Evolutionary conservation across 2,113 vertebrate species (phyloP).

Genomic region (Apodemus sylvaticus): DNA sequence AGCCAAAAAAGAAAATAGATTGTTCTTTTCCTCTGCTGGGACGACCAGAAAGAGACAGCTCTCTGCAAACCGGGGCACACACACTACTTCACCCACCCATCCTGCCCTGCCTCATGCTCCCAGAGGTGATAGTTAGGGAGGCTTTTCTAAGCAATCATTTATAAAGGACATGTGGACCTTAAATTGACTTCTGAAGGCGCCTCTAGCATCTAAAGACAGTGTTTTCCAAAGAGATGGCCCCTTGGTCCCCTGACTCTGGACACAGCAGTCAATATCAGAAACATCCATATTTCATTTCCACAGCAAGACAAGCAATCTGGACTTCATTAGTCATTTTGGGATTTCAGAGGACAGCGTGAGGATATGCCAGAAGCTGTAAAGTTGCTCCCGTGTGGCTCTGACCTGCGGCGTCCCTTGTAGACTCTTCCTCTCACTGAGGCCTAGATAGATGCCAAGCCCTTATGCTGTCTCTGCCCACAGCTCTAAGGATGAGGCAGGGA

Average conservation of each 20-base stretch:
- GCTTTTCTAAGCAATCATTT: neutral
- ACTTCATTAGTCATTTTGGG: neutral
- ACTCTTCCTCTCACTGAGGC: neutral
- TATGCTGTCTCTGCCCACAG: rapidly evolving
- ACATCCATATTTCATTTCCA: neutral
- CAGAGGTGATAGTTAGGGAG: neutral
- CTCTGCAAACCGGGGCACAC: neutral
- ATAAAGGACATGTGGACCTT: neutral
- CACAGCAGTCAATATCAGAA: no score
- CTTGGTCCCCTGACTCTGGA: neutral
- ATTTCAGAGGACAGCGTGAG: neutral
- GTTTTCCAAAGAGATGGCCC: neutral
- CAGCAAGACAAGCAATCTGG: neutral
- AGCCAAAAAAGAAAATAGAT: neutral
- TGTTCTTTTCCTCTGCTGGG: neutral
- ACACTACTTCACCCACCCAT: neutral
- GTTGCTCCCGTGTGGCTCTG: neutral
- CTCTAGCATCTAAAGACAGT: neutral
- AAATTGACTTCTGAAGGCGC: neutral
- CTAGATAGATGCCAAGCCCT: neutral
- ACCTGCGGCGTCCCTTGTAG: no score
- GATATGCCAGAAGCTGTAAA: neutral
- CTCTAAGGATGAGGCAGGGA: neutral
- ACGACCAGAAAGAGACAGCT: neutral
- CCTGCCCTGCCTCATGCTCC: neutral